These are phyloP conservation scores for Epizoanthus rinbou DNA, from an alignment of 92 coral and sea anemone species.

Conservation along the genomic window DNA sequence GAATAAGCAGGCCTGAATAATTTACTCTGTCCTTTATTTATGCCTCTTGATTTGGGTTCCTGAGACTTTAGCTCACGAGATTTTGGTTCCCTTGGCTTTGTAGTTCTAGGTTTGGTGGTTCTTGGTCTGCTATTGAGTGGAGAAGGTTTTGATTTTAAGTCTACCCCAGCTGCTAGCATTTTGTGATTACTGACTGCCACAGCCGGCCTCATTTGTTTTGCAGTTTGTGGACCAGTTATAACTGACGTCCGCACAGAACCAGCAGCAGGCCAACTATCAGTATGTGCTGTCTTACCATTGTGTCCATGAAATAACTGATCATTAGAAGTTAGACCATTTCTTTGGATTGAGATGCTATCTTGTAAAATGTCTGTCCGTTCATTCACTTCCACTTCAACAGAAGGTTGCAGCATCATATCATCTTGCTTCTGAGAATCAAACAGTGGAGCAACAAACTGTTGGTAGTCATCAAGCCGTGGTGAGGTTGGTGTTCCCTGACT, in stretches of 20 bases:
- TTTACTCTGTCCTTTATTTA: slow-evolving; percentile 57
- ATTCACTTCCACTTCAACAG: slow-evolving; percentile 62
- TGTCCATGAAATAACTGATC: slow-evolving; percentile 60
- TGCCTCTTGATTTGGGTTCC: slow-evolving; percentile 57
- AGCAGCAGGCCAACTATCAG: slow-evolving; percentile 45
- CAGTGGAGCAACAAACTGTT: slow-evolving; percentile 73
- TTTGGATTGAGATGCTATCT: slow-evolving; percentile 44
- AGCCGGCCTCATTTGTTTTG: slow-evolving; percentile 44
- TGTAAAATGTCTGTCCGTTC: slow-evolving; percentile 46
- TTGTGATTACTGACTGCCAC: slow-evolving; percentile 25
- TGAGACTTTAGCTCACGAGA: slow-evolving; percentile 32
- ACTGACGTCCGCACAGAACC: slow-evolving; percentile 72
- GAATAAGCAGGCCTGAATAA: slow-evolving; percentile 46
- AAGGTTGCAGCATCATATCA: slow-evolving; percentile 60
- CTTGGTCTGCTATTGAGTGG: slow-evolving; percentile 69
- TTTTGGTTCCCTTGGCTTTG: slow-evolving; percentile 40
- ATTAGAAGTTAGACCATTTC: slow-evolving; percentile 65
- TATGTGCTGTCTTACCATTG: slow-evolving; percentile 44
- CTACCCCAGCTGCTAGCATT: slow-evolving; percentile 20
- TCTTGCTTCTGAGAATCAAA: slow-evolving; percentile 81
- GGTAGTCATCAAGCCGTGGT: slow-evolving; percentile 70
- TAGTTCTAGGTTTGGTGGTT: slow-evolving; percentile 39
- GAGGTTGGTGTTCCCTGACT: slow-evolving; percentile 73
- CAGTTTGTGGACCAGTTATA: slow-evolving; percentile 62
- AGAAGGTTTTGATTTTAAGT: slow-evolving; percentile 54